A percentile compares a stretch with the other conserved stretches of the same genome.
Evolutionary conservation across 2,888 invertebrate genomes (phyloP).

Genomic region (Drosophila birchii): DNA sequence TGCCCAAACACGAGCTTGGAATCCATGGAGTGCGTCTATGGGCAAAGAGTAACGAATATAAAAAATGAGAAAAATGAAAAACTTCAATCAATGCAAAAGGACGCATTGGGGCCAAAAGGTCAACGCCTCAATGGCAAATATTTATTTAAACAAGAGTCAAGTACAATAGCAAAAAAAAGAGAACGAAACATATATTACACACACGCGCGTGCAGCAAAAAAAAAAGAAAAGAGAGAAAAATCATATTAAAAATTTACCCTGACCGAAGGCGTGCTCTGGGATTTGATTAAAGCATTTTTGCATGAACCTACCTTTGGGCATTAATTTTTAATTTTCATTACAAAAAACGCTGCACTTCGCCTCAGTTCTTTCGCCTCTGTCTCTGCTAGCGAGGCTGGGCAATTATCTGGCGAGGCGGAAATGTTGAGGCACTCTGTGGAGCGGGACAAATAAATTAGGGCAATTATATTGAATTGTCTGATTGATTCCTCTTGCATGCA

Average conservation of each 20-base stretch:
- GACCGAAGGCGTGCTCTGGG: constrained; percentile 22
- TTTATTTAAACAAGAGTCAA: constrained; percentile 38
- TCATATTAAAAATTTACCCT: constrained; percentile 39
- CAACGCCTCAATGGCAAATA: constrained; percentile 44
- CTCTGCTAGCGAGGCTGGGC: constrained; percentile 6
- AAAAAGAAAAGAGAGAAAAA: constrained; percentile 12
- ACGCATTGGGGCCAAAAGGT: constrained; percentile 63
- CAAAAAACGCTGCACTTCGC: constrained; percentile 14
- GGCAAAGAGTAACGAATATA: constrained; percentile 8
- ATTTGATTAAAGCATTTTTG: constrained; percentile 45
- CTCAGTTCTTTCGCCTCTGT: background rate
- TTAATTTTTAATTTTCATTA: constrained; percentile 53
- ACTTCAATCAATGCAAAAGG: constrained; percentile 42
- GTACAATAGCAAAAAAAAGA: background rate
- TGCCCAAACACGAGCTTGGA: constrained; percentile 35
- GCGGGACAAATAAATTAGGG: constrained; percentile 60
- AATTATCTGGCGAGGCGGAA: constrained; percentile 54
- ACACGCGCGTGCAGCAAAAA: background rate
- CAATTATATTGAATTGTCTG: constrained; percentile 67
- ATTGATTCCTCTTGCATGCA: constrained; percentile 64
- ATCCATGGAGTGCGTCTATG: constrained; percentile 25
- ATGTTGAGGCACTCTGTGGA: constrained; percentile 28
- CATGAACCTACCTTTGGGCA: constrained; percentile 34
- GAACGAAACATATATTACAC: background rate
- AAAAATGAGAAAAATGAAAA: constrained; percentile 6